Conservation (phyloP, 2,113 vertebrate species). For the Crotalus tigris region DNA sequence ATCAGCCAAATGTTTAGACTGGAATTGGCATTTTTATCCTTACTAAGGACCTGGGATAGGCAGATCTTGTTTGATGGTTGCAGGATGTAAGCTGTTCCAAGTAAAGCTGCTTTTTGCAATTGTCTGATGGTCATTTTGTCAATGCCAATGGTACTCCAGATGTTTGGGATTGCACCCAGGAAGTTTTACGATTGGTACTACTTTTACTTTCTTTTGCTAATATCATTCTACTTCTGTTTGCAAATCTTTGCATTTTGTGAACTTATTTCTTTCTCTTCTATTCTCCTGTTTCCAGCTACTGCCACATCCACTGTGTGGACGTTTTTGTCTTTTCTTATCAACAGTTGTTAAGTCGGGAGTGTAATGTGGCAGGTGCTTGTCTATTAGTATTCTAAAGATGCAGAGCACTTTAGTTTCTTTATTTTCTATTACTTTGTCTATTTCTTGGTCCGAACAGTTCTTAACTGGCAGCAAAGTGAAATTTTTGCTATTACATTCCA, state of each 20-base stretch:
- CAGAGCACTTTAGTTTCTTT: not conserved
- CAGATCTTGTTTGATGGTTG: not conserved
- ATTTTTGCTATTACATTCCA: not conserved
- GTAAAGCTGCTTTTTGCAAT: not conserved
- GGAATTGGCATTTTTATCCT: not conserved
- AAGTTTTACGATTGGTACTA: not conserved
- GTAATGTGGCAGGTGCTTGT: not conserved
- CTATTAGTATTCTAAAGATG: not conserved
- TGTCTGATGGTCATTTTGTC: not conserved
- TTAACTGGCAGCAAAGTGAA: not conserved
- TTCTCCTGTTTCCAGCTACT: not conserved
- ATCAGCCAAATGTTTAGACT: not conserved
- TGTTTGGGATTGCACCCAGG: not conserved
- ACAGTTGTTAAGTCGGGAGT: not conserved
- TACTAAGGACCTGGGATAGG: not conserved
- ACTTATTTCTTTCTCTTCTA: not conserved
- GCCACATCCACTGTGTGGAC: not conserved
- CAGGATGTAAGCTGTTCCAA: not conserved
- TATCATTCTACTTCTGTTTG: not conserved
- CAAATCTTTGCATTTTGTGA: not conserved
- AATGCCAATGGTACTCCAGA: not conserved
- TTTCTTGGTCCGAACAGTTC: not conserved
- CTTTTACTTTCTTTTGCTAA: not conserved
- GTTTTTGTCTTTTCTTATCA: not conserved
- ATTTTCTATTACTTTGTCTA: not conserved